Conservation (phyloP, 2,113 vertebrate genomes). For the Xiphophorus hellerii region DNA sequence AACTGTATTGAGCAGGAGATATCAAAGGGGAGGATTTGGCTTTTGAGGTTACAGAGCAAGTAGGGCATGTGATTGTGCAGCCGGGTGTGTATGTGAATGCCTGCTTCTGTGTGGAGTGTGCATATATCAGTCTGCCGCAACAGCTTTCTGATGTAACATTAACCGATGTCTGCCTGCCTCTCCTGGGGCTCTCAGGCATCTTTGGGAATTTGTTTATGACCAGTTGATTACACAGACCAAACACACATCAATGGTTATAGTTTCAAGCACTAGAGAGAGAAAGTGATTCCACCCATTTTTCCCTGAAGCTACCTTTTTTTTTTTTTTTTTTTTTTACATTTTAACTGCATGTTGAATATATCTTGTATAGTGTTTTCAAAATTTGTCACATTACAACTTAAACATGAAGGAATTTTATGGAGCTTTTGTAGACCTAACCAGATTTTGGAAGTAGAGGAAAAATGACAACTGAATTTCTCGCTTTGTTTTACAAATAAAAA, state of each 20-base stretch:
- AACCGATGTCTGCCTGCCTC: slow-evolving; percentile 54
- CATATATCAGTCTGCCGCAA: slow-evolving; percentile 30
- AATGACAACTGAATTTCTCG: too few species aligned
- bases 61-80: slow-evolving; percentile 82
- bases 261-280: neutral
- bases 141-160: slow-evolving; percentile 72
- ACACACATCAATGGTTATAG: slow-evolving; percentile 14
- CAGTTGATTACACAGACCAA: slow-evolving; percentile 19
- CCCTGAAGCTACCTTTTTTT: neutral
- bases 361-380: too few species aligned
- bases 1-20: slow-evolving; percentile 47
- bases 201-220: slow-evolving; percentile 54
- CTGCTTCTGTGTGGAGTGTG: slow-evolving; percentile 41
- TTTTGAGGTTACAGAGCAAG: slow-evolving; percentile 73
- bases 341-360: neutral
- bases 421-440: too few species aligned
- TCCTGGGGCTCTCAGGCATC: slow-evolving; percentile 56
- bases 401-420: too few species aligned
- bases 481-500: too few species aligned
- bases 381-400: too few species aligned
- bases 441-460: too few species aligned
- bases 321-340: too few species aligned
- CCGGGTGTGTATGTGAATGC: slow-evolving; percentile 64
- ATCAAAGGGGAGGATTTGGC: slow-evolving; percentile 54
- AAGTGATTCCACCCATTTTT: neutral